Evolutionary conservation across 2,113 vertebrate genomes (phyloP), one percentile per base, ranked within the genome.

Genomic region (Gymnogyps californianus): DNA sequence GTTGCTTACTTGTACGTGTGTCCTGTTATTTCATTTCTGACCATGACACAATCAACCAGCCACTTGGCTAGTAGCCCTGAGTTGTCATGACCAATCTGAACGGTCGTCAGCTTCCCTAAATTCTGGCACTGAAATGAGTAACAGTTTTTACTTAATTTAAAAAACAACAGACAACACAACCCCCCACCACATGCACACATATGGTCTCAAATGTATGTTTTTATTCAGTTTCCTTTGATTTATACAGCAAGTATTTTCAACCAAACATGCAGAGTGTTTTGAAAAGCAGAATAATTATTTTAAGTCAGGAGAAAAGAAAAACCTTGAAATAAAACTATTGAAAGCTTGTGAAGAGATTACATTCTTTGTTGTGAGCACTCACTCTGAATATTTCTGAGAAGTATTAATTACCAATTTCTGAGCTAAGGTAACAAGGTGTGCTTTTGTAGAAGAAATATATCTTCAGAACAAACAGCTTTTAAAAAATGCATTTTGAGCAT

Each of bases 21-120:
- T 93, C 99, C 99, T 13, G 99, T 99, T 93, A 99, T 99, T 98
- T 99, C 99, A 72, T 99, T 99, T 93, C 99, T 98, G 95, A 99
- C 99, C 98, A 99, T 98, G 97, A 99, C 99, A 69, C 99, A 99
- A 97, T 99, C 99, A 93, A 99, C 99, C 85, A 99, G 98, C 99
- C 99, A 99, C 97, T 99, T 99, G 96, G 99, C 99, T 94, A 99
- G 98, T 6, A 99, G 94, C 81, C 99, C 99, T 6, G 99, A 99
- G 98, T 99, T 99, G 97, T 99, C 99, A 49, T 99, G 99, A 28
- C 99, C 99, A 89, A 99, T 98, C 98, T 99, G 99, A 95, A 99
- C 98, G 0, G 99, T 99, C 12, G 99, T 99, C 95, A 99, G 98
- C 94, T 99, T 99, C 91, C 99, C 99, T 96, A 99, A 97, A 98